Evolutionary conservation across 1,140 invertebrate genomes (phyloP).

Genomic region (Batillaria attramentaria): DNA sequence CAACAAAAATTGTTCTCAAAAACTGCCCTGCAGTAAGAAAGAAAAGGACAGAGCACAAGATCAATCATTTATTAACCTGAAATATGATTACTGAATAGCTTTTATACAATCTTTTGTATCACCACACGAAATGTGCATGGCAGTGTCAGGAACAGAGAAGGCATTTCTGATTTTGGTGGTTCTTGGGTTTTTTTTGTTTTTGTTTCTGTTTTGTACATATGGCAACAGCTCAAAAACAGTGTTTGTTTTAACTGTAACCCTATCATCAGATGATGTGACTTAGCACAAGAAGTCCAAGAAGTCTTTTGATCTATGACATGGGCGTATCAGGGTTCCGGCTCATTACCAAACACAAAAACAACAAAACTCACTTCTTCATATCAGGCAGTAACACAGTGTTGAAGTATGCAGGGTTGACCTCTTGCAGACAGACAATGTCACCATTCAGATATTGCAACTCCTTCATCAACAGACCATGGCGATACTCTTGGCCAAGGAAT

Average conservation of each 20-base stretch:
- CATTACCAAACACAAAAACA: conserved; percentile 4
- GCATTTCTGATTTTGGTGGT: no score
- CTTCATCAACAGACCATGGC: conserved; percentile 61
- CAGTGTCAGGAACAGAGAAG: no score
- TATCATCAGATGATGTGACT: no score
- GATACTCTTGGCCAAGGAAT: conserved; percentile 53
- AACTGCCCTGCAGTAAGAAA: no score
- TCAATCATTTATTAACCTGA: not conserved
- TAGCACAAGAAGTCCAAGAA: no score
- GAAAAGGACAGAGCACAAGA: not conserved
- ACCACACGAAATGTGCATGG: not conserved
- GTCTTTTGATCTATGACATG: no score
- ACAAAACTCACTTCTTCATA: conserved; percentile 57
- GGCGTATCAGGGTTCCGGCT: no score
- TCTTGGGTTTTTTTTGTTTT: no score
- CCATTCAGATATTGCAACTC: conserved; percentile 65
- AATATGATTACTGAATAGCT: not conserved
- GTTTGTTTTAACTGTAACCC: no score
- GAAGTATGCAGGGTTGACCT: conserved; percentile 65
- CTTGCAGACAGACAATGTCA: conserved; percentile 69
- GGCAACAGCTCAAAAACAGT: no score
- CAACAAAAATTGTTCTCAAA: not conserved
- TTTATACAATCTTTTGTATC: not conserved
- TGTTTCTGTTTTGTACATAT: no score
- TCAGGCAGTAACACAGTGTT: conserved; percentile 49